Evolutionary conservation across 1,140 invertebrate genomes (phyloP), one percentile per base, ranked within the genome.

Genomic region (Dreissena rostriformis): DNA sequence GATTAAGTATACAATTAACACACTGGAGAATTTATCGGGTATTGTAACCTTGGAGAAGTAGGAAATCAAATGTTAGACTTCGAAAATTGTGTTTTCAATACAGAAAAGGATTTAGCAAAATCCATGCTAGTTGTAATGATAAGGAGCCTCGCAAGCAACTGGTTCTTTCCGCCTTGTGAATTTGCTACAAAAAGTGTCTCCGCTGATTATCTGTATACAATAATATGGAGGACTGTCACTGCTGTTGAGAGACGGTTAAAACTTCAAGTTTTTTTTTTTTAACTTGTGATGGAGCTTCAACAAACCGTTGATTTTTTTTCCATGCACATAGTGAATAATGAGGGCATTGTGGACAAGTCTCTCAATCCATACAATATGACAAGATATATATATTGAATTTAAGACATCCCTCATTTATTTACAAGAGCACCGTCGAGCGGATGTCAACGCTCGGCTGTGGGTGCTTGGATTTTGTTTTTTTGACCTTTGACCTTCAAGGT

Each of bases 401-500:
- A 85, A 15, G 87, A 88, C 85, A 86, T 85, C 0, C 87, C 86
- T 29, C 87, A 87, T 53, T 73, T 88, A 4, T 88, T 15, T 87
- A 87, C 73, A 88, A 86, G 55, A n/a, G n/a, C n/a, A n/a, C n/a
- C n/a, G n/a, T n/a, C n/a, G n/a, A n/a, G n/a, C n/a, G n/a, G n/a
- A n/a, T n/a, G n/a, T n/a, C n/a, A n/a, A n/a, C n/a, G n/a, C n/a
- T n/a, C n/a, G n/a, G n/a, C n/a, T n/a, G n/a, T n/a, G n/a, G n/a
- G n/a, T n/a, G n/a, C n/a, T n/a, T n/a, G n/a, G n/a, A n/a, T n/a
- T n/a, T n/a, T n/a, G n/a, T n/a, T n/a, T n/a, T n/a, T n/a, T n/a
- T n/a, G n/a, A n/a, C n/a, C n/a, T n/a, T n/a, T n/a, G n/a, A n/a
- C n/a, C n/a, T n/a, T n/a, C n/a, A n/a, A n/a, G n/a, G n/a, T n/a